Percentiles rank a stretch among this genome's conserved stretches.
Evolutionary conservation across 1,140 invertebrate species (phyloP).

Genomic region (Neodiprion pinetum): DNA sequence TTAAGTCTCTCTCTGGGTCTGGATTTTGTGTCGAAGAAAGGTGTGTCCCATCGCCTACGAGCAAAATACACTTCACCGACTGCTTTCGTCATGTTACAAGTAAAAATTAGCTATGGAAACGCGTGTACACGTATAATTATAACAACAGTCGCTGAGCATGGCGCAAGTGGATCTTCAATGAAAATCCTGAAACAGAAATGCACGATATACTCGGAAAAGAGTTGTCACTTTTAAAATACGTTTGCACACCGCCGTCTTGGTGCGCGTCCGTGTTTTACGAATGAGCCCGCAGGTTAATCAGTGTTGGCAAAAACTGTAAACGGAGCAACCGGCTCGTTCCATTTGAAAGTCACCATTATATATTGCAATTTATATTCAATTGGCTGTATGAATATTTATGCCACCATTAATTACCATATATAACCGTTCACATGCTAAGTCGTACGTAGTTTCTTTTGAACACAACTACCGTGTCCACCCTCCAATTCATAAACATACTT

Average conservation of each 20-base stretch:
- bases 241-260: background rate
- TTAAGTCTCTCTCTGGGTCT: conserved; percentile 56
- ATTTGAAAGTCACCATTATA: background rate
- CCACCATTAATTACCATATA: conserved; percentile 1
- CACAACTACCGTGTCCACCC: too few relatives aligned
- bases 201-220: background rate
- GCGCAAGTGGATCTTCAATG: too few relatives aligned
- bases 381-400: background rate
- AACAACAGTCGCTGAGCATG: too few relatives aligned
- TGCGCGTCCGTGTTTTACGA: background rate
- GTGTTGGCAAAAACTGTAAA: background rate
- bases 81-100: too few relatives aligned
- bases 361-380: background rate
- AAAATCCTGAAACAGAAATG: too few relatives aligned
- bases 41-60: conserved; percentile 52
- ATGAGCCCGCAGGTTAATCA: background rate
- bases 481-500: too few relatives aligned
- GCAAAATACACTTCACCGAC: conserved; percentile 22
- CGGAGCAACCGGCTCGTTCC: background rate
- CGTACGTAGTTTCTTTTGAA: too few relatives aligned
- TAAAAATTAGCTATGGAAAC: background rate
- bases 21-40: conserved; percentile 54
- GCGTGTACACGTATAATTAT: background rate
- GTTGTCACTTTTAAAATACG: background rate
- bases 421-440: background rate